These are phyloP conservation scores for Promerops cafer DNA, from an alignment of 2,113 vertebrate species.

Conservation along the genomic window DNA sequence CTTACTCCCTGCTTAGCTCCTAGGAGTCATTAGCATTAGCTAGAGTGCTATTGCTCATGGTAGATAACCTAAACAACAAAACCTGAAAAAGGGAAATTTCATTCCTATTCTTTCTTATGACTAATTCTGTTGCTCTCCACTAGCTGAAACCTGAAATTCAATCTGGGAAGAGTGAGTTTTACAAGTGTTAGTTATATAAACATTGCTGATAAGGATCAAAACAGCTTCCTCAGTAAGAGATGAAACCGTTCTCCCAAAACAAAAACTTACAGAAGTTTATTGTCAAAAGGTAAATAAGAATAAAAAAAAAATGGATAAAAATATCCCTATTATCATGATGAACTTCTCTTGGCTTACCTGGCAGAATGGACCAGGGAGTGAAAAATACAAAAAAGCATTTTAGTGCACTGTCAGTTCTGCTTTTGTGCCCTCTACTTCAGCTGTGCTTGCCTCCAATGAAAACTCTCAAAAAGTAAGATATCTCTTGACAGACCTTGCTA, in stretches of 20 bases:
- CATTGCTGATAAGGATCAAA: not conserved
- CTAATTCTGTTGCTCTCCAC: not conserved
- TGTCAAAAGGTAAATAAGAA: not conserved
- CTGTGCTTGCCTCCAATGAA: not conserved
- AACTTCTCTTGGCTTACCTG: not conserved
- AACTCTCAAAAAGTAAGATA: not conserved
- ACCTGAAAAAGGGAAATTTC: not conserved
- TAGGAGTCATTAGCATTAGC: not conserved
- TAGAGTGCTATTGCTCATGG: not conserved
- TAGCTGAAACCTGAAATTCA: not conserved
- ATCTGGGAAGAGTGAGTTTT: not conserved
- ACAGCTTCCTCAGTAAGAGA: not conserved
- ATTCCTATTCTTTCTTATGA: not conserved
- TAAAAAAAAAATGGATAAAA: not conserved
- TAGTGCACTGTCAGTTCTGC: not conserved
- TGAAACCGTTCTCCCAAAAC: rapidly evolving
- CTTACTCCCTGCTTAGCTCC: not conserved
- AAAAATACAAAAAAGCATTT: not conserved
- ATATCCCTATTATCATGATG: not conserved
- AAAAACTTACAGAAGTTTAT: not conserved
- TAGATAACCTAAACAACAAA: not conserved
- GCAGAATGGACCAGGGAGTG: not conserved
- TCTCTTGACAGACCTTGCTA: not conserved
- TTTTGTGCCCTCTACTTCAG: not conserved
- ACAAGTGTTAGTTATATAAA: not conserved